Evolutionary conservation across 1,140 invertebrate species (phyloP).

Genomic region (Drosophila ohnishii): DNA sequence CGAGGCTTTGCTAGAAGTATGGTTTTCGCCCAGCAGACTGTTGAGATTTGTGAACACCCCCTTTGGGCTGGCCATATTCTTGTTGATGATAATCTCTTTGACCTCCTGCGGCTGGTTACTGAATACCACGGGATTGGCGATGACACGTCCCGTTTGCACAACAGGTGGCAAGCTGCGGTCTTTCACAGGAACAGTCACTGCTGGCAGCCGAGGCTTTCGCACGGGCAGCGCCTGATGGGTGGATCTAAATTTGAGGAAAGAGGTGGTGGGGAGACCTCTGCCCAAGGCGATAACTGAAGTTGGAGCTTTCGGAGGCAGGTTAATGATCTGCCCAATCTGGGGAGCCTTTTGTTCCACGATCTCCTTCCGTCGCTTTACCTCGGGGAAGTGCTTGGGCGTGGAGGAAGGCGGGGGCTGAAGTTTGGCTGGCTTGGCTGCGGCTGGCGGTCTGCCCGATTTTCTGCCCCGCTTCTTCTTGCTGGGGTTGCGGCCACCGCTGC

Average conservation of each 20-base stretch:
- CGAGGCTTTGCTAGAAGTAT: slow-evolving; percentile 18
- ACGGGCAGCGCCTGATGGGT: slow-evolving; percentile 38
- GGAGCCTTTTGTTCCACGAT: slow-evolving; percentile 13
- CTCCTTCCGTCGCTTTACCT: slow-evolving; percentile 50
- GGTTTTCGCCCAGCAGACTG: slow-evolving; percentile 55
- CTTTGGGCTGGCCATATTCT: slow-evolving; percentile 71
- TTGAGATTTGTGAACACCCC: slow-evolving; percentile 78
- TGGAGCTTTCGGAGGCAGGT: slow-evolving; percentile 48
- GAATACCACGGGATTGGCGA: slow-evolving; percentile 23
- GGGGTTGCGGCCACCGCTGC: slow-evolving; percentile 54
- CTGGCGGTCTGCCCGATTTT: slow-evolving; percentile 29
- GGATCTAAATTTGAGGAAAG: slow-evolving; percentile 55
- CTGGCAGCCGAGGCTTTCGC: slow-evolving; percentile 15
- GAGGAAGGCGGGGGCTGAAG: not conserved
- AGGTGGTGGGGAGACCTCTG: slow-evolving; percentile 53
- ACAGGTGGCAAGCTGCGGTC: slow-evolving; percentile 55
- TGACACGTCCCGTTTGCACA: slow-evolving; percentile 42
- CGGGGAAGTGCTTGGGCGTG: slow-evolving; percentile 22
- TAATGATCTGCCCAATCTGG: slow-evolving; percentile 61
- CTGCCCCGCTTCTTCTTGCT: slow-evolving; percentile 63
- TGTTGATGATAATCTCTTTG: slow-evolving; percentile 79
- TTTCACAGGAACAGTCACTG: slow-evolving; percentile 14
- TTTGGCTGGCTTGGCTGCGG: slow-evolving; percentile 5
- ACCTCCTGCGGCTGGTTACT: slow-evolving; percentile 55
- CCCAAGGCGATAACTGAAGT: slow-evolving; percentile 58